Base-by-base conservation (phyloP, 1,140 invertebrate species). In the Ostrea edulis region DNA sequence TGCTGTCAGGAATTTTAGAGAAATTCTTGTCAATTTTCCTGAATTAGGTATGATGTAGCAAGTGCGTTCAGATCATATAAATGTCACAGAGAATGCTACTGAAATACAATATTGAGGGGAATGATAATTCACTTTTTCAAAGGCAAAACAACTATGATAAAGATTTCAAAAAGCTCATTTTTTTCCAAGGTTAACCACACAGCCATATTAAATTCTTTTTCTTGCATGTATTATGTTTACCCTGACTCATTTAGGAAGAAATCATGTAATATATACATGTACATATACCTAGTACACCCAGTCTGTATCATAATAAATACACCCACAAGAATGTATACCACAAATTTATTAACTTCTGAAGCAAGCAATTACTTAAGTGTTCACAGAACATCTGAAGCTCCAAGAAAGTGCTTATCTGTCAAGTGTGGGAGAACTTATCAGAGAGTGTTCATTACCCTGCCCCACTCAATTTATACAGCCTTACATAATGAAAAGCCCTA, bases 81-180 rank as follows among this genome's bases (percentile, higher is more conserved):
- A 77, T 77, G 68, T 77, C 68, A 77, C 29, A 2, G 12, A 17
- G 68, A 77, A 77, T 77, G 68, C 68, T 77, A 35, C 29, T 29
- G 68, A 29, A 77, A 77, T 35, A 12, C 11, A 35, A 77, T 35
- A 77, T 35, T 29, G 68, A 44, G 29, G 68, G 11, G 68, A 77
- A 77, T 77, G 68, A 77, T 77, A 35, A 35, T 77, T 77, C 68
- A 77, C 68, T 77, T 77, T 77, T 77, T 77, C 68, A 20, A 35
- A 29, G 68, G 22, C 25, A 11, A 11, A 77, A 77, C 68, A 25
- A 22, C 4, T 29, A 29, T 25, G 29, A 77, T 25, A 77, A 77
- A 77, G 68, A 22, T 29, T 77, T 77, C 14, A 7, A 77, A 44
- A 12, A 77, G 25, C 8, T 25, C 12, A 25, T 8, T 25, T 77